phyloP scores from a whole-genome alignment of 2,888 invertebrate species.

The Stenchaetothrips biformis region DNA sequence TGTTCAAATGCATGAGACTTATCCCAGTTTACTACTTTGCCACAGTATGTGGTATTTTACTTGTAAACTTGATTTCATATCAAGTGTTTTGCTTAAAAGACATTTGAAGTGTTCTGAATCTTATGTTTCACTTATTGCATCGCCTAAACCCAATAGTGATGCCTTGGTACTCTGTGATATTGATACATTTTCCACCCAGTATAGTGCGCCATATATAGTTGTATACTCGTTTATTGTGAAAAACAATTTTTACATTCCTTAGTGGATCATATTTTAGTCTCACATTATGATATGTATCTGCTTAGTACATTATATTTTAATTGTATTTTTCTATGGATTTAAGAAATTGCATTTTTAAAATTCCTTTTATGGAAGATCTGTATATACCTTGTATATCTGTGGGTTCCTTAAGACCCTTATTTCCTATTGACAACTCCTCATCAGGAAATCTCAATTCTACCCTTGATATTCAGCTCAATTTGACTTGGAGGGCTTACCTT shows the following conservation, averaged over 20 bases:
- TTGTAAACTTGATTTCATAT: not conserved
- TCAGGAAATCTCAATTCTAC: not conserved
- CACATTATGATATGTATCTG: not conserved
- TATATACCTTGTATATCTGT: not conserved
- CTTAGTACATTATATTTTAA: not conserved
- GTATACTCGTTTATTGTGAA: not conserved
- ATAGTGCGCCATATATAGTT: not conserved
- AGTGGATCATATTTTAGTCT: not conserved
- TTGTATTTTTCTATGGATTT: not conserved
- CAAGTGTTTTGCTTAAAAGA: not conserved
- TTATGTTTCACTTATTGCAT: not conserved
- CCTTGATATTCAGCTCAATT: not conserved
- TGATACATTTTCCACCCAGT: not conserved
- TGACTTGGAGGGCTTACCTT: not conserved
- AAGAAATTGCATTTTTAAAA: not conserved
- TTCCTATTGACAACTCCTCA: not conserved
- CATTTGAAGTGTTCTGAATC: not conserved
- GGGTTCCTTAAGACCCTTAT: not conserved
- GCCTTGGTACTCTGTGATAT: constrained; percentile 15
- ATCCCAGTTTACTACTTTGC: not conserved
- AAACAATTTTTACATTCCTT: not conserved
- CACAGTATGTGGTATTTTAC: not conserved
- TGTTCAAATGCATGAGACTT: not conserved
- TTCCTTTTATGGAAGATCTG: not conserved
- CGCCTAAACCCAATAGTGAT: not conserved